phyloP scores from a whole-genome alignment of 2,888 invertebrate species.

The Hypercompe scribonia region DNA sequence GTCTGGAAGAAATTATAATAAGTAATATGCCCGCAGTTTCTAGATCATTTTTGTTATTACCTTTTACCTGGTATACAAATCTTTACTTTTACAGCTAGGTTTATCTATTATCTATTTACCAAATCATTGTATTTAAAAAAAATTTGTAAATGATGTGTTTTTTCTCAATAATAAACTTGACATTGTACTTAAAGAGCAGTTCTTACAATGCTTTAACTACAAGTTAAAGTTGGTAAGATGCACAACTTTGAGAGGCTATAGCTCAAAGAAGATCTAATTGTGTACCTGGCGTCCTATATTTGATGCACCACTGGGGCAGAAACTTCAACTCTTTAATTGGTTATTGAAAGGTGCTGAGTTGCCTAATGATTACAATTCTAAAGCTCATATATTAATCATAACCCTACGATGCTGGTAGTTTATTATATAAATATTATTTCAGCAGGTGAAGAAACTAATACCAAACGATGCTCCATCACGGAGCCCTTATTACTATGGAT shows the following conservation, averaged over 20 bases:
- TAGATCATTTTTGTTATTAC: no score
- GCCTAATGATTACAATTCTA: not conserved
- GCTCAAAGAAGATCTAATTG: not conserved
- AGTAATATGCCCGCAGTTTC: no score
- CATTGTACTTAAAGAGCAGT: not conserved
- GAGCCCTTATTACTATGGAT: not conserved
- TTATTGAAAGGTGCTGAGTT: not conserved
- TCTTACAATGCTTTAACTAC: not conserved
- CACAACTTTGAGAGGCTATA: not conserved
- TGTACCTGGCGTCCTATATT: not conserved
- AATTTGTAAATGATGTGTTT: not conserved
- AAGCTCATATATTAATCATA: no score
- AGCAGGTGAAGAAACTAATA: not conserved
- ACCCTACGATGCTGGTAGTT: not conserved
- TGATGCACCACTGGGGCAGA: not conserved
- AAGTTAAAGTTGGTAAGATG: not conserved
- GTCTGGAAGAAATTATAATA: no score
- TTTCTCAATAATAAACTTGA: not conserved
- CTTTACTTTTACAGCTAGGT: no score
- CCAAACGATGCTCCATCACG: not conserved
- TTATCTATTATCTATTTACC: no score
- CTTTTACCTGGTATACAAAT: no score
- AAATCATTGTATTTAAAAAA: no score
- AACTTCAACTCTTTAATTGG: not conserved
- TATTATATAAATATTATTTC: not conserved